Conservation (phyloP, 1,140 invertebrate genomes). For the Bombus polaris region DNA sequence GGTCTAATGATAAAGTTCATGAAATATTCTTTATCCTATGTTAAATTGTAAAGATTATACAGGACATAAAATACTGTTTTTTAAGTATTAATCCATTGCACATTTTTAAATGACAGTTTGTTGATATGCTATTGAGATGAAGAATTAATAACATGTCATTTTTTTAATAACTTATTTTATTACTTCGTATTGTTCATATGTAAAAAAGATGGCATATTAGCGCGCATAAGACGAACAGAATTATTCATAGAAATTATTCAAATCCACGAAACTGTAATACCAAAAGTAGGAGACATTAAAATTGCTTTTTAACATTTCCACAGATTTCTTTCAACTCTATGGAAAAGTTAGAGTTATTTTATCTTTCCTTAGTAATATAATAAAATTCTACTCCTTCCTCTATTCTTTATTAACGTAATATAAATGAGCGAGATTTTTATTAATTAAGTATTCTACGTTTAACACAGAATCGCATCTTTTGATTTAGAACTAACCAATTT, state of each 20-base stretch:
- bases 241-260: no score
- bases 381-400: background rate
- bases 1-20: conserved; percentile 12
- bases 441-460: background rate
- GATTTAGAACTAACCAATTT: no score
- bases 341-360: no score
- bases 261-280: no score
- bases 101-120: background rate
- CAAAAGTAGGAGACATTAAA: no score
- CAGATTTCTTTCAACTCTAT: no score
- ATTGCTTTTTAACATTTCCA: no score
- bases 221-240: no score
- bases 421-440: background rate
- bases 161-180: no score
- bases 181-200: no score
- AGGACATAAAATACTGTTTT: background rate
- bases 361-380: background rate
- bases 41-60: conserved; percentile 1
- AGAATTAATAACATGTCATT: background rate
- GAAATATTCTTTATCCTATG: background rate
- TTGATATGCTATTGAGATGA: background rate
- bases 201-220: no score
- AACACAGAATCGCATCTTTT: no score
- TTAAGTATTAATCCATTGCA: background rate
- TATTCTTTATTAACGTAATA: background rate